A percentile compares a stretch with the other conserved stretches of the same genome.
phyloP scores from a whole-genome alignment of 2,113 vertebrate genomes.

The Strigops habroptila region DNA sequence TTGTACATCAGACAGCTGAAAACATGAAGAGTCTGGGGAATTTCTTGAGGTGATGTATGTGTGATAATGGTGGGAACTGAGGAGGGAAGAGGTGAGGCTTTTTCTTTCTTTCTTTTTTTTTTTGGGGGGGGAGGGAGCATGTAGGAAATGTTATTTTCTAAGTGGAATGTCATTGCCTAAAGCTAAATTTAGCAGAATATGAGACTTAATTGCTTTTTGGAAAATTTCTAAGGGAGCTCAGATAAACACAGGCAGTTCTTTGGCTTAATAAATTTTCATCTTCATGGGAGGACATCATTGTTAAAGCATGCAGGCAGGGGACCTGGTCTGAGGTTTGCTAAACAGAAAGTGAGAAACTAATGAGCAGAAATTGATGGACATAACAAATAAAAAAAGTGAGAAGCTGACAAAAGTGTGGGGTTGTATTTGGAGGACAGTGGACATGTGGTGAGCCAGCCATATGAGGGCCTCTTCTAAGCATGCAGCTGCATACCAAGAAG shows the following conservation, averaged over 20 bases:
- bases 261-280: not conserved
- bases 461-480: too few species aligned
- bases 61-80: rapidly evolving
- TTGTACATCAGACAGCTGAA: not conserved
- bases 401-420: not conserved
- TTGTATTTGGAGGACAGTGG: too few species aligned
- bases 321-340: not conserved
- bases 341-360: not conserved
- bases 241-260: not conserved
- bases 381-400: not conserved
- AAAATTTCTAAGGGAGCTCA: not conserved
- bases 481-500: too few species aligned
- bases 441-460: too few species aligned
- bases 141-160: not conserved
- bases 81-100: not conserved
- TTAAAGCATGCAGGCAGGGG: not conserved
- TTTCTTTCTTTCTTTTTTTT: not conserved
- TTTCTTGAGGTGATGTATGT: not conserved
- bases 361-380: not conserved
- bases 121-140: rapidly evolving
- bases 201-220: not conserved
- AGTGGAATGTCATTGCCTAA: not conserved
- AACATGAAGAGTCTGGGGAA: not conserved
- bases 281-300: not conserved
- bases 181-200: not conserved